Conservation (phyloP, 2,888 invertebrate genomes). For the Leptopilina drosophilae region DNA sequence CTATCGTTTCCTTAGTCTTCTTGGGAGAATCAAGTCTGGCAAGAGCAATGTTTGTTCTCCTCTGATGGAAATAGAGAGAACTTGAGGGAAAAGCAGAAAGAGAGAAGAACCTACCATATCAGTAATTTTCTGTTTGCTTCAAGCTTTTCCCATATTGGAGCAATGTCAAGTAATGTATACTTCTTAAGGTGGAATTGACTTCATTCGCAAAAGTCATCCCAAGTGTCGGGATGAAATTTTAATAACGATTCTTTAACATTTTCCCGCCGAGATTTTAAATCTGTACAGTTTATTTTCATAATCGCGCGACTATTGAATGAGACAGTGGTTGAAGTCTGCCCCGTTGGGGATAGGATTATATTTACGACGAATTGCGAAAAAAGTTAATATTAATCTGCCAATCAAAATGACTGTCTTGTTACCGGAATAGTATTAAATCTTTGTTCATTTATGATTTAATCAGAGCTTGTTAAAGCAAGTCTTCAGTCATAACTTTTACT, state of each 20-base stretch:
- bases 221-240: too few species aligned
- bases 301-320: too few species aligned
- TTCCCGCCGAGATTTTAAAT: too few species aligned
- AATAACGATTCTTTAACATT: too few species aligned
- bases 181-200: slow-evolving; percentile 18
- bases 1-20: background rate
- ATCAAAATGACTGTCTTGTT: background rate
- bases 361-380: background rate
- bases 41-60: slow-evolving; percentile 54
- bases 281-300: too few species aligned
- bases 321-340: too few species aligned
- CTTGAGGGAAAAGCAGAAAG: slow-evolving; percentile 48
- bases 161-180: background rate
- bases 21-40: background rate
- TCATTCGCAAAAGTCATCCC: background rate
- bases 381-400: background rate
- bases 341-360: too few species aligned
- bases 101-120: background rate
- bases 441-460: slow-evolving; percentile 38
- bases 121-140: slow-evolving; percentile 34
- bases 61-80: slow-evolving; percentile 55
- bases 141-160: background rate
- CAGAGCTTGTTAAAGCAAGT: slow-evolving; percentile 31
- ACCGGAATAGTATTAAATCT: slow-evolving; percentile 23
- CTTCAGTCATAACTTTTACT: slow-evolving; percentile 31